Conservation (phyloP, 2,113 vertebrate species). For the Mustelus asterias region DNA sequence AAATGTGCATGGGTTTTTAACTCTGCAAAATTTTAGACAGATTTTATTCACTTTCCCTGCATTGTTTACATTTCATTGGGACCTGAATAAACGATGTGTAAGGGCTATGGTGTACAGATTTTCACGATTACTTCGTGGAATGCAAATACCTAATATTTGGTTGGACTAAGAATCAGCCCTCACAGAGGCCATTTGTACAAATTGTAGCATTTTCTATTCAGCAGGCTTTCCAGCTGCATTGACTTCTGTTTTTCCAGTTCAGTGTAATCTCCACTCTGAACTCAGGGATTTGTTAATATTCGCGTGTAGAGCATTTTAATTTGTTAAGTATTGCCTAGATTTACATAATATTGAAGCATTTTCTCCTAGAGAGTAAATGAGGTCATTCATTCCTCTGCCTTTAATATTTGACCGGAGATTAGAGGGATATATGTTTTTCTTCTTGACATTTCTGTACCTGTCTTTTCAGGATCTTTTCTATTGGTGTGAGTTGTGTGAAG, state of each 20-base stretch:
- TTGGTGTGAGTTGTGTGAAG: not conserved
- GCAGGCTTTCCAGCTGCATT: not conserved
- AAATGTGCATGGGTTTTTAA: not conserved
- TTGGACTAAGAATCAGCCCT: not conserved
- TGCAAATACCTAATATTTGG: not conserved
- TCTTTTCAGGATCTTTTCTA: not conserved
- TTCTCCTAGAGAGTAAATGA: too few relatives aligned
- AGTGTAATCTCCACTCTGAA: not conserved
- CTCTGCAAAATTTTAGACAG: not conserved
- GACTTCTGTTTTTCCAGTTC: not conserved
- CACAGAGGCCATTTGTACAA: not conserved
- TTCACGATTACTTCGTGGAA: not conserved
- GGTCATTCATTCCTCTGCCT: too few relatives aligned
- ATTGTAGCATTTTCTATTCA: not conserved
- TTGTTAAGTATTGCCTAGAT: too few relatives aligned
- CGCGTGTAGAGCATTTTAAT: not conserved
- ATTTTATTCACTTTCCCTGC: not conserved
- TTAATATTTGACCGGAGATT: too few relatives aligned
- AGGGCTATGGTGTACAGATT: not conserved
- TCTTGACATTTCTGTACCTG: not conserved
- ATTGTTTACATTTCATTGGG: not conserved
- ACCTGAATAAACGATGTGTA: not conserved
- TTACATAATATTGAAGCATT: too few relatives aligned
- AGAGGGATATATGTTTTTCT: not conserved
- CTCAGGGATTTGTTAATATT: not conserved